Evolutionary conservation across 2,797 vertebrate genomes (phyloP), one percentile per base, ranked within the genome.

Genomic region (Sylvilagus floridanus): DNA sequence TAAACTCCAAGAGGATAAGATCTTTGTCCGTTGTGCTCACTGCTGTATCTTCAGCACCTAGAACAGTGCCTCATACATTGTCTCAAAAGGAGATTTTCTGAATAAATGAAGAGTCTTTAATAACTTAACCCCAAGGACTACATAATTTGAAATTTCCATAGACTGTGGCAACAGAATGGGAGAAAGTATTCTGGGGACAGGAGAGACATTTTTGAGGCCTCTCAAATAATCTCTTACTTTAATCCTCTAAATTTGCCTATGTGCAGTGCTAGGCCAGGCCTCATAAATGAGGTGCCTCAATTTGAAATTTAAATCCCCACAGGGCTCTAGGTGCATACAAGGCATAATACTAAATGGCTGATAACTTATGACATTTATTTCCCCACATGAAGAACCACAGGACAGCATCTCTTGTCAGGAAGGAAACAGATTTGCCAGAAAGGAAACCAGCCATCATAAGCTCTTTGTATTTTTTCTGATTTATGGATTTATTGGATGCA

Each of bases 361-460:
- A 97, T 97, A 93, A 96, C 93, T 94, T 95, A 89, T 95, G 97
- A 97, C 97, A 97, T 97, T 97, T 97, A 97, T 97, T 96, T 97
- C 91, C 92, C 94, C 91, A 96, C 94, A 88, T 97, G 96, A 97
- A 96, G 96, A 97, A 97, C 90, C 94, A 96, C 96, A 97, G 97
- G 96, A 89, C 95, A 97, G 88, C 93, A 84, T 96, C 94, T 96
- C 96, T 96, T 95, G 94, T 97, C 92, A 96, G 92, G 94, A 96
- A 96, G 97, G 96, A 96, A 97, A 93, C 92, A 95, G 92, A 91
- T 97, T 96, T 97, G 96, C 96, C 94, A 96, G 96, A 97, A 94
- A 87, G 95, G 97, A 97, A 96, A 94, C 81, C 93, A 96, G 95
- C 84, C 68, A 69, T 94, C 79, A 75, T 68, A 60, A 32, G 91